A percentile compares a stretch with the other conserved stretches of the same genome.
phyloP scores from a whole-genome alignment of 2,888 invertebrate species.

The Hecatera dysodea region DNA sequence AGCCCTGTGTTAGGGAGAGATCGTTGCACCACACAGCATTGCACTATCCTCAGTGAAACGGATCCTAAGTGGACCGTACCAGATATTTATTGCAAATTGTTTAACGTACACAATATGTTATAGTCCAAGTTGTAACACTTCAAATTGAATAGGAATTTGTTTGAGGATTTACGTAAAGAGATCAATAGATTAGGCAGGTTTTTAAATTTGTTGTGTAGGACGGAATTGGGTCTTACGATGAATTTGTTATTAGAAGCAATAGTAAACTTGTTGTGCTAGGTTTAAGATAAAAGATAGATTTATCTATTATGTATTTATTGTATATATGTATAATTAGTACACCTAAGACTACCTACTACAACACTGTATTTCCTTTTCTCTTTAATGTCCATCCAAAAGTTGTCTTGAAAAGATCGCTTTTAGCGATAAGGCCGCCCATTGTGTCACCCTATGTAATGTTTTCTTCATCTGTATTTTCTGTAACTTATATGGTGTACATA shows the following conservation, averaged over 20 bases:
- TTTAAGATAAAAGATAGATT: not conserved
- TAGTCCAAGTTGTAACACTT: slow-evolving; percentile 11
- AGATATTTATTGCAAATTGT: slow-evolving; percentile 65
- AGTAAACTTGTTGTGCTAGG: not conserved
- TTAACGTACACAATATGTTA: slow-evolving; percentile 42
- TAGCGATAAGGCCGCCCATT: no score
- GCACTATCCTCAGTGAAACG: slow-evolving; percentile 58
- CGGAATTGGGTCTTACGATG: not conserved
- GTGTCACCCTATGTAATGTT: no score
- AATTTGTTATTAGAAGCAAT: not conserved
- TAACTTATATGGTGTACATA: no score
- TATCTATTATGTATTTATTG: no score
- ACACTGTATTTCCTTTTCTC: no score
- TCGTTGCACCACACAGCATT: slow-evolving; percentile 54
- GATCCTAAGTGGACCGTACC: slow-evolving; percentile 57
- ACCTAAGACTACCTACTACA: no score
- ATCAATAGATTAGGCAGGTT: slow-evolving; percentile 19
- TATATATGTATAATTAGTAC: no score
- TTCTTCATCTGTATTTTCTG: no score
- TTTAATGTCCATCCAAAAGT: no score
- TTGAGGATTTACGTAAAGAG: slow-evolving; percentile 20
- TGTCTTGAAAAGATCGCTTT: no score
- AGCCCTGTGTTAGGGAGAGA: slow-evolving; percentile 52
- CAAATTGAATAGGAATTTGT: slow-evolving; percentile 16
- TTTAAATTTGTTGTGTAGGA: not conserved